Percentiles rank a stretch among this genome's conserved stretches.
phyloP scores from a whole-genome alignment of 2,797 vertebrate genomes.

The Trematomus bernacchii region DNA sequence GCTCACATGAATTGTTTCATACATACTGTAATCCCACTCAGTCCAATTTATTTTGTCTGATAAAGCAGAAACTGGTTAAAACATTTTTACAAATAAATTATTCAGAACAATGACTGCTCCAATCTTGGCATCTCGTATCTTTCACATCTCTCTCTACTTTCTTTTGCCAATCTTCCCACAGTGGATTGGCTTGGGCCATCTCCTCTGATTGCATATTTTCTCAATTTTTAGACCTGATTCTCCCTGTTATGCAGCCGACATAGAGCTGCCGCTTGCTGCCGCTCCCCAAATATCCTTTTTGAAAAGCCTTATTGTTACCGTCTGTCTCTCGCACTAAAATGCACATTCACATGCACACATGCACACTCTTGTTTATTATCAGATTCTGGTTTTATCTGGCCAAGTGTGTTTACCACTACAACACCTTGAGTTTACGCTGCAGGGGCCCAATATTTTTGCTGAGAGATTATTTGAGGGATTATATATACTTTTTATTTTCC shows the following conservation, averaged over 20 bases:
- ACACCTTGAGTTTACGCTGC: slow-evolving; percentile 63
- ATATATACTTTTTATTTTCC: slow-evolving; percentile 47
- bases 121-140: slow-evolving; percentile 52
- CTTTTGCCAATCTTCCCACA: slow-evolving; percentile 51
- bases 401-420: slow-evolving; percentile 69
- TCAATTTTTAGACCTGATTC: slow-evolving; percentile 45
- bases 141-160: slow-evolving; percentile 52
- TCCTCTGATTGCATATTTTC: slow-evolving; percentile 52
- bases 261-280: slow-evolving; percentile 44
- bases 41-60: slow-evolving; percentile 35
- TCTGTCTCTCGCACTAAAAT: slow-evolving; percentile 51
- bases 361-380: slow-evolving; percentile 48
- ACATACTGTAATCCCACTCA: slow-evolving; percentile 22
- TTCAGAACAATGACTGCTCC: slow-evolving; percentile 51
- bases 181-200: slow-evolving; percentile 41
- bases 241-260: slow-evolving; percentile 37
- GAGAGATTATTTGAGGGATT: slow-evolving; percentile 71
- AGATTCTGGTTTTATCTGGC: slow-evolving; percentile 73
- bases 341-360: slow-evolving; percentile 16
- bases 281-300: slow-evolving; percentile 53
- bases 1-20: slow-evolving; percentile 23
- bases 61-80: slow-evolving; percentile 38
- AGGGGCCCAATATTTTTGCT: slow-evolving; percentile 65
- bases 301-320: slow-evolving; percentile 58
- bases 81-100: slow-evolving; percentile 40